A percentile compares a stretch with the other conserved stretches of the same genome.
These are phyloP conservation scores for Gila orcuttii DNA, from an alignment of 2,113 vertebrate genomes.

Conservation along the genomic window DNA sequence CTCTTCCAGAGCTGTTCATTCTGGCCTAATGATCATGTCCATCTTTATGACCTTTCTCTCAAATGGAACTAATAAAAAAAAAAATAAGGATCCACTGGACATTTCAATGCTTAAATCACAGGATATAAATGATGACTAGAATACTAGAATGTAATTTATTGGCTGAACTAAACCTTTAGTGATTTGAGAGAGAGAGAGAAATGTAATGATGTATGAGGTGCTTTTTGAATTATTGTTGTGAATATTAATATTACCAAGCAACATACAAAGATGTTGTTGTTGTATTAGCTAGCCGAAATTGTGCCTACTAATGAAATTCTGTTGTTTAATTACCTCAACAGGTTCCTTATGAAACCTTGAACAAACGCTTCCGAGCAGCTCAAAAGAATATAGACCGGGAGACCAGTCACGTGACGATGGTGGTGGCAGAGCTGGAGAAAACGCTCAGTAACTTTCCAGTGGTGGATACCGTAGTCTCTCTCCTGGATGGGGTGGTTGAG, in stretches of 20 bases:
- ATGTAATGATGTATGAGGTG: no score
- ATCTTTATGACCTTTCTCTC: background rate
- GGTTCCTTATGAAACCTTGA: constrained; percentile 98
- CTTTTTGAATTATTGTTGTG: no score
- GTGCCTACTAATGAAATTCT: background rate
- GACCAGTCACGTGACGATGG: constrained; percentile 97
- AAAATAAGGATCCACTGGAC: no score
- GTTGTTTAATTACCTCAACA: constrained; percentile 56
- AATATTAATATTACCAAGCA: no score
- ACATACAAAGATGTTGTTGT: no score
- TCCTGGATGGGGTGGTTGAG: constrained; percentile 96
- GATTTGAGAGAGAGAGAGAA: no score
- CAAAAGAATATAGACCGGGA: constrained; percentile 98
- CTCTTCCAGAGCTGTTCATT: background rate
- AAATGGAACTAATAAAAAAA: background rate
- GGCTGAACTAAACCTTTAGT: no score
- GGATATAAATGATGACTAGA: no score
- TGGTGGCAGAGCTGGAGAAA: constrained; percentile 97
- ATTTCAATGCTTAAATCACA: no score
- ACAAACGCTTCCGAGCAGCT: constrained; percentile 95
- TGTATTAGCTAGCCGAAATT: background rate
- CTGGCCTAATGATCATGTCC: background rate
- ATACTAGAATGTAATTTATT: no score
- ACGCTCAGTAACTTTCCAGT: constrained; percentile 93
- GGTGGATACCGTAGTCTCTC: constrained; percentile 94